Conservation (phyloP, 2,113 vertebrate genomes). For the Xyliphius kryptos region DNA sequence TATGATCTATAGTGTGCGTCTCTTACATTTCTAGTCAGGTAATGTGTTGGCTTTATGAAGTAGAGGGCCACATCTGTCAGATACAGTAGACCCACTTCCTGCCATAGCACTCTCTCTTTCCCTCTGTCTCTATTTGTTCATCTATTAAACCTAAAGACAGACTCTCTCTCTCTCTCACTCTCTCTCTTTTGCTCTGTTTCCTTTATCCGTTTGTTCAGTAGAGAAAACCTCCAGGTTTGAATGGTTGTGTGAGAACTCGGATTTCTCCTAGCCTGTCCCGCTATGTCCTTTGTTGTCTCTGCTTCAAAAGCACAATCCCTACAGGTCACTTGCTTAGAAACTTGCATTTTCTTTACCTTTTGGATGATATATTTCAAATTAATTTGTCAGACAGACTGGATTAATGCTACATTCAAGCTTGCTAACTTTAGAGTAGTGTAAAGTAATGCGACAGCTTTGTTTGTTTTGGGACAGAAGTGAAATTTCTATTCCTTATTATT, state of each 20-base stretch:
- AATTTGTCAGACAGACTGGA: slow-evolving; percentile 28
- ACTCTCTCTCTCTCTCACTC: not conserved
- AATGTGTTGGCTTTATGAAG: slow-evolving; percentile 9
- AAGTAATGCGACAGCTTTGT: slow-evolving; percentile 57
- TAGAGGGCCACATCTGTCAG: no score
- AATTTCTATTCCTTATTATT: slow-evolving; percentile 63
- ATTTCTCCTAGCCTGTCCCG: no score
- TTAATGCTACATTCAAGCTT: slow-evolving; percentile 41
- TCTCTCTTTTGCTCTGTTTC: not conserved
- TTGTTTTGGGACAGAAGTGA: slow-evolving; percentile 60
- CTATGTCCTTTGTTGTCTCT: not conserved
- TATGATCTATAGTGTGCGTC: not conserved
- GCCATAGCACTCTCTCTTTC: not conserved
- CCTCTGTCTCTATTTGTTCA: not conserved
- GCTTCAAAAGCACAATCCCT: not conserved
- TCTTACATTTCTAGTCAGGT: slow-evolving; percentile 1
- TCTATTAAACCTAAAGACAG: no score
- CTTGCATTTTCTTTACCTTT: slow-evolving; percentile 32
- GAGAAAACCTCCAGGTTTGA: no score
- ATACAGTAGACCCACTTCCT: no score
- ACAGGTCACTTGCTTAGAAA: slow-evolving; percentile 2
- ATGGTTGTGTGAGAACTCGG: no score
- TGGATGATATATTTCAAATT: slow-evolving; percentile 39
- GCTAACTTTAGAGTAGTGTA: slow-evolving; percentile 58
- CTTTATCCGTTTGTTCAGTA: not conserved